Percentiles rank a stretch among this genome's conserved stretches.
These are phyloP conservation scores for Cranoglanis bouderius DNA, from an alignment of 2,113 vertebrate species.

Conservation along the genomic window DNA sequence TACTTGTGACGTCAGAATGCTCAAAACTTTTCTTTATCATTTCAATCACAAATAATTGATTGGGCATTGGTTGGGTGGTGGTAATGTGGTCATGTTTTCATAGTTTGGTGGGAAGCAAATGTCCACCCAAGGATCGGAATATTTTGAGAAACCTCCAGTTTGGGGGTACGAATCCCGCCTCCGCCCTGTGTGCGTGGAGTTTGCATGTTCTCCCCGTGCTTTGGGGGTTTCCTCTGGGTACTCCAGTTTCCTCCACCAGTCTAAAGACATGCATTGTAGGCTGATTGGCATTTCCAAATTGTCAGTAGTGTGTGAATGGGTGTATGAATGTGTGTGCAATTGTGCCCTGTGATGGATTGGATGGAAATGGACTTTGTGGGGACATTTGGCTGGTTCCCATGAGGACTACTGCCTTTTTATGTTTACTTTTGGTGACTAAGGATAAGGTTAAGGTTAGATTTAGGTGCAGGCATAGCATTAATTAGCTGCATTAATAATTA, in stretches of 20 bases:
- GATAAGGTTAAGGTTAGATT: background rate
- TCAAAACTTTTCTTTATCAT: background rate
- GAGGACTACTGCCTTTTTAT: background rate
- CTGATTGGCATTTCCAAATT: too few species aligned
- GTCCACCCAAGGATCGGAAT: background rate
- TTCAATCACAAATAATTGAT: background rate
- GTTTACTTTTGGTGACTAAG: background rate
- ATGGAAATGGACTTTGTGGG: background rate
- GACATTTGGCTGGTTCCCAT: background rate
- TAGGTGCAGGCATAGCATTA: too few species aligned
- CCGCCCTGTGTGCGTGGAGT: too few species aligned
- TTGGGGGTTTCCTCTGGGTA: too few species aligned
- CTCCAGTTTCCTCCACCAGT: too few species aligned
- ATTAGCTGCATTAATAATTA: background rate
- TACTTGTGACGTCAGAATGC: background rate
- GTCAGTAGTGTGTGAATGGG: too few species aligned
- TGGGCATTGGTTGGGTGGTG: background rate
- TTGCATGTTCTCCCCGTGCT: too few species aligned
- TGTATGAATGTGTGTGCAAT: too few species aligned
- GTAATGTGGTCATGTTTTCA: background rate
- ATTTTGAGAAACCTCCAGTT: too few species aligned
- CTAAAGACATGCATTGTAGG: too few species aligned
- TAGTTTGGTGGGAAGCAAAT: background rate
- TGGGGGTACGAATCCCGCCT: too few species aligned
- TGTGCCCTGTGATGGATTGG: too few species aligned